These are phyloP conservation scores for Eupsilia transversa DNA, from an alignment of 2,888 invertebrate species.

Conservation along the genomic window DNA sequence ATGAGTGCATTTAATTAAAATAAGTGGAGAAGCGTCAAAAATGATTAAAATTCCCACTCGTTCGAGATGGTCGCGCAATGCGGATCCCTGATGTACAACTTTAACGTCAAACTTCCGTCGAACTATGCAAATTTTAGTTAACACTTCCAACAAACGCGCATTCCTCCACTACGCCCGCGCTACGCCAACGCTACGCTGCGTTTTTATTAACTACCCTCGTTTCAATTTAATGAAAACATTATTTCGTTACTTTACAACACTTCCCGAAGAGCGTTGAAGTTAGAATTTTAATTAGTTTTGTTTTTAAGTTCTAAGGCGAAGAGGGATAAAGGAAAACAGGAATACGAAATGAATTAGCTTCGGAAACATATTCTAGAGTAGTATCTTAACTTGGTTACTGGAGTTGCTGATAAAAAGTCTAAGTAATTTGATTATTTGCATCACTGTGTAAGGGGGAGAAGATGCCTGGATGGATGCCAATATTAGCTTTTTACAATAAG, in stretches of 20 bases:
- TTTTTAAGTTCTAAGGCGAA: slow-evolving; percentile 62
- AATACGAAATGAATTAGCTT: slow-evolving; percentile 55
- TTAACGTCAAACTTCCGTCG: slow-evolving; percentile 77
- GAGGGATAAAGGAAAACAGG: slow-evolving; percentile 49
- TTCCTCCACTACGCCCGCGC: slow-evolving; percentile 64
- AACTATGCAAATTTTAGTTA: slow-evolving; percentile 87
- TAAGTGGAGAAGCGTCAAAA: slow-evolving; percentile 29
- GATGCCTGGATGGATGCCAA: background rate
- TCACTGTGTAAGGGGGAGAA: background rate
- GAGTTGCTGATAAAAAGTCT: slow-evolving; percentile 26
- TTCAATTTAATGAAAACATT: slow-evolving; percentile 64
- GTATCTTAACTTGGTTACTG: slow-evolving; percentile 49
- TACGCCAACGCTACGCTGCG: slow-evolving; percentile 49
- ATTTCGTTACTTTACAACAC: slow-evolving; percentile 64
- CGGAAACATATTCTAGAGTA: slow-evolving; percentile 44
- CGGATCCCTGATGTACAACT: slow-evolving; percentile 78
- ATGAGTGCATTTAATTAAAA: background rate
- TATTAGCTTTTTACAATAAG: slow-evolving; percentile 15
- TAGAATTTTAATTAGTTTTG: slow-evolving; percentile 69
- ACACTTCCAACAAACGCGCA: slow-evolving; percentile 82
- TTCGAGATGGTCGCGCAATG: slow-evolving; percentile 59
- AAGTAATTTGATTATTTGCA: slow-evolving; percentile 34
- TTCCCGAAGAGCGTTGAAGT: slow-evolving; percentile 59
- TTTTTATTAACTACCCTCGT: slow-evolving; percentile 64
- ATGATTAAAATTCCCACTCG: slow-evolving; percentile 53